Evolutionary conservation across 2,797 vertebrate species (phyloP).

Genomic region (Nannoperca obscura): DNA sequence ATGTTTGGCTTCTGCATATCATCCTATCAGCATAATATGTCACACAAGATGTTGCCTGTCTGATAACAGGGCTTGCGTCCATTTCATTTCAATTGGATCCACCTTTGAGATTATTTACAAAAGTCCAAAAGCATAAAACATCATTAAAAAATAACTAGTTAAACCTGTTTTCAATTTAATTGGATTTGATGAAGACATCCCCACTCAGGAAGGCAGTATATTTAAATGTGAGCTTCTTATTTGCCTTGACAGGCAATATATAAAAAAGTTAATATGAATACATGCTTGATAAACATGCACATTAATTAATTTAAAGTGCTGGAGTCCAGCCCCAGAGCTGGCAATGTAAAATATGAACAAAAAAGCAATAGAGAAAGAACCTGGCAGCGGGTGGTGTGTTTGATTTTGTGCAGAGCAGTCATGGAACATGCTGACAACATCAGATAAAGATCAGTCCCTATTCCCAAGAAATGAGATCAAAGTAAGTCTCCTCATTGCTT

Average conservation of each 20-base stretch:
- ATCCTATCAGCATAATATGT: slow-evolving; percentile 54
- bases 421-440: slow-evolving; percentile 46
- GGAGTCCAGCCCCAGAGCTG: slow-evolving; percentile 77
- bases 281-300: slow-evolving; percentile 61
- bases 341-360: slow-evolving; percentile 37
- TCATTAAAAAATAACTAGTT: slow-evolving; percentile 13
- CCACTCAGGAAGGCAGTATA: slow-evolving; percentile 14
- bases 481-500: slow-evolving; percentile 34
- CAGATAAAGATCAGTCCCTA: slow-evolving; percentile 47
- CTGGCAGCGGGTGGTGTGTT: slow-evolving; percentile 31
- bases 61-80: slow-evolving; percentile 40
- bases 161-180: slow-evolving; percentile 30
- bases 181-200: slow-evolving; percentile 29
- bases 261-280: slow-evolving; percentile 42
- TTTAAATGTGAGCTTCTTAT: slow-evolving; percentile 37
- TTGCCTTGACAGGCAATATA: slow-evolving; percentile 37
- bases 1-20: slow-evolving; percentile 70
- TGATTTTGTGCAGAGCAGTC: slow-evolving; percentile 40
- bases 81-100: slow-evolving; percentile 48
- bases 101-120: slow-evolving; percentile 59
- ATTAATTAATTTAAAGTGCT: slow-evolving; percentile 71
- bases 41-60: slow-evolving; percentile 41
- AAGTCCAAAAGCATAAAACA: slow-evolving; percentile 48
- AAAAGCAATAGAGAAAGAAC: slow-evolving; percentile 17
- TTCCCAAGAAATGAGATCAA: slow-evolving; percentile 52